phyloP scores from a whole-genome alignment of 2,797 vertebrate genomes.

The Octomys mimax region DNA sequence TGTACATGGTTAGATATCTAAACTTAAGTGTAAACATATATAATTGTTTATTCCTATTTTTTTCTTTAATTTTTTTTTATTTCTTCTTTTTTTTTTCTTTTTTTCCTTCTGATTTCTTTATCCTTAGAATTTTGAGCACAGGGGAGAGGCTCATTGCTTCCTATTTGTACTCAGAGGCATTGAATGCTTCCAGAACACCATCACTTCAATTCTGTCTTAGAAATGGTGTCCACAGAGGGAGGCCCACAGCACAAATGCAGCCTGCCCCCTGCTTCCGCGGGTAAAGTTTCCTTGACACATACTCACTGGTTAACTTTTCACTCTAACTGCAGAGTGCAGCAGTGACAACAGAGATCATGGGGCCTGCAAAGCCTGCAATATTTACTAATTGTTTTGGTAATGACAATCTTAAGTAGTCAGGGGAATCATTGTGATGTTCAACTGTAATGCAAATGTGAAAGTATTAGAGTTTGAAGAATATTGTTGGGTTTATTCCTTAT shows the following conservation, averaged over 20 bases:
- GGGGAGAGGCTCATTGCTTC: background rate
- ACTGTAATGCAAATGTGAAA: background rate
- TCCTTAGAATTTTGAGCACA: fast-evolving
- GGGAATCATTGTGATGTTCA: background rate
- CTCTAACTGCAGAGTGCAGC: background rate
- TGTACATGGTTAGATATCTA: no score
- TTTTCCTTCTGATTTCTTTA: background rate
- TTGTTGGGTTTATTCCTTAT: background rate
- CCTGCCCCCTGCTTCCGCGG: background rate
- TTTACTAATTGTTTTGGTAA: background rate
- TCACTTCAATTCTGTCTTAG: background rate
- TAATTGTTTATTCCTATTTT: no score
- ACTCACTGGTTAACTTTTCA: background rate
- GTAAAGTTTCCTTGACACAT: background rate
- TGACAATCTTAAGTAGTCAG: background rate
- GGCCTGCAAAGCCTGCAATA: background rate
- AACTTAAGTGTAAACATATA: no score
- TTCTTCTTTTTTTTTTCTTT: no score
- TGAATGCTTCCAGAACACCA: background rate
- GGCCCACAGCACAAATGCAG: background rate
- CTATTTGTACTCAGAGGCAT: background rate
- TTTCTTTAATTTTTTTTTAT: no score
- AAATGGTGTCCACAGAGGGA: background rate
- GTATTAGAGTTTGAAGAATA: background rate
- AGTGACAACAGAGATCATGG: background rate